Evolutionary conservation across 2,888 invertebrate species (phyloP).

Genomic region (Diarsia rubi): DNA sequence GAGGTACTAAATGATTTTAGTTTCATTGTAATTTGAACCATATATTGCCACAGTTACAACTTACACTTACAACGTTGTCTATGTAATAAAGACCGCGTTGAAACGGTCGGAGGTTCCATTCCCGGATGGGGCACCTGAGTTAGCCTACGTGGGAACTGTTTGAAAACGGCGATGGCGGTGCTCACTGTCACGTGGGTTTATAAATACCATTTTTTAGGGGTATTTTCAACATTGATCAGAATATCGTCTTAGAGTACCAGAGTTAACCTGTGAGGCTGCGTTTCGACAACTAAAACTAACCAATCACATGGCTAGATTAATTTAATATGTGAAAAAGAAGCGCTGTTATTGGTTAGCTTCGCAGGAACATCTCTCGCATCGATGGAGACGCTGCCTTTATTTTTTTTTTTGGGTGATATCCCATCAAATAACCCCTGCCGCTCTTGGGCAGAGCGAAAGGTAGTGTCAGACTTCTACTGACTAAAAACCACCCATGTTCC

Average conservation of each 20-base stretch:
- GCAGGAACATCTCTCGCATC: neutral
- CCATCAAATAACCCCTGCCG: too few species aligned
- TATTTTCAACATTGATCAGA: neutral
- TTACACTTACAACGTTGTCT: conserved; percentile 2
- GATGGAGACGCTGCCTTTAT: too few species aligned
- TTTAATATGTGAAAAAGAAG: neutral
- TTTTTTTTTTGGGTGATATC: too few species aligned
- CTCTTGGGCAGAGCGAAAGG: too few species aligned
- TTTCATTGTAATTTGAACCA: conserved; percentile 17
- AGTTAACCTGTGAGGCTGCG: neutral
- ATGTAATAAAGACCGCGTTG: conserved; percentile 5
- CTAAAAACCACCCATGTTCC: too few species aligned
- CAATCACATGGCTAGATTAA: neutral
- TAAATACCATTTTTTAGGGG: neutral
- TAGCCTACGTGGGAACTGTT: conserved; percentile 21
- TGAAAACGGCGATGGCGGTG: conserved; percentile 46
- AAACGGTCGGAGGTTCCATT: conserved; percentile 30
- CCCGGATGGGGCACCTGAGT: conserved; percentile 15
- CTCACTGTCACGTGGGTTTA: conserved; percentile 17
- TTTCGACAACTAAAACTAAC: neutral
- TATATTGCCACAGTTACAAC: neutral
- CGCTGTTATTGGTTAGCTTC: neutral
- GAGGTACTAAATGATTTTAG: neutral
- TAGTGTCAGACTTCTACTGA: too few species aligned
- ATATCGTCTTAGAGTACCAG: too few species aligned